Base-by-base conservation (phyloP, 2,113 vertebrate genomes). In the Etheostoma spectabile region DNA sequence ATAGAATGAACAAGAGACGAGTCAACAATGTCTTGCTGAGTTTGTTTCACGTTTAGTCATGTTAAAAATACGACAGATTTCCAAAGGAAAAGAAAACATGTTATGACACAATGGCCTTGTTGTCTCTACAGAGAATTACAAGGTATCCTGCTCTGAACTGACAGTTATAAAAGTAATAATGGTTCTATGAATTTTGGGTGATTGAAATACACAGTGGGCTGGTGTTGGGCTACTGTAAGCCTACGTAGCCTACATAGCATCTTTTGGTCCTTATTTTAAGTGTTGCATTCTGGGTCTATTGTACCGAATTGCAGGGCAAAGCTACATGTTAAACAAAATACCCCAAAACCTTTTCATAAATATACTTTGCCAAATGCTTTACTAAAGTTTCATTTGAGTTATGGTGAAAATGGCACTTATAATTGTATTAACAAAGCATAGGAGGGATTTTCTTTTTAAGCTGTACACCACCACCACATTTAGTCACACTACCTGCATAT, bases 21-120 rank as follows among this genome's bases (percentile, higher is more conserved):
- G 71, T 80, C 69, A 60, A 82, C 78, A 82, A 61, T 82, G 49
- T 68, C 52, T 59, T 74, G 5, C 57, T 79, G 56, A 79, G 35
- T 19, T 30, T 91, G 90, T 91, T 42, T 92, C 89, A 86, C 49
- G 65, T 57, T 79, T 57, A 82, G 80, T 92, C 90, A 90, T 57
- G 66, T 49, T 70, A 84, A 84, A 83, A 86, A 80, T 72, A 74
- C 55, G 48, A 6, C 3, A n/a, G 67, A 75, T 57, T 74, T 73
- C 60, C 74, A 76, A 89, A 83, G 60, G 46, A 68, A 66, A 82
- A 60, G 46, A 72, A 83, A 91, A 87, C 83, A 90, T 86, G 91
- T 73, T 83, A 33, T 78, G 79, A 90, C 68, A 89, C 80, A 74
- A 77, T 18, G 42, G 77, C 46, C 1, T 11, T 15, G 35, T 27